Conservation (phyloP, 2,888 invertebrate species). For the Mesoligia furuncula region DNA sequence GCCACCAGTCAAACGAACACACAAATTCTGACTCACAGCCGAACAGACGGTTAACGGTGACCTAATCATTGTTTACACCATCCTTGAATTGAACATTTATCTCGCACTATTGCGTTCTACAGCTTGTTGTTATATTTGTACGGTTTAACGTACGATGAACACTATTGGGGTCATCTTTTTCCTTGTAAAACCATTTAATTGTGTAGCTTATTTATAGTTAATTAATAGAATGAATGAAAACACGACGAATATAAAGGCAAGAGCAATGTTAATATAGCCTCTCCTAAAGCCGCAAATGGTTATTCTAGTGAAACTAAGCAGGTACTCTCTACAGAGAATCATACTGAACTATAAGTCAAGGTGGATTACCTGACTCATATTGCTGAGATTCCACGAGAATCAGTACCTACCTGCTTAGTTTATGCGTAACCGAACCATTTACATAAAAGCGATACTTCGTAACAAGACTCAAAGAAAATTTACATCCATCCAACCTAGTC, state of each 20-base stretch:
- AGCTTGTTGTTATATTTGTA: conserved; percentile 50
- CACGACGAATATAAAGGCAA: conserved; percentile 16
- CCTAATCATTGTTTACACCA: conserved; percentile 63
- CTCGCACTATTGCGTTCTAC: conserved; percentile 44
- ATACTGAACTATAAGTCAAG: conserved; percentile 8
- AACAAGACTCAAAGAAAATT: conserved; percentile 40
- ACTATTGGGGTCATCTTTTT: conserved; percentile 56
- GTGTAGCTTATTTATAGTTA: background rate
- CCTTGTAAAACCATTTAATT: conserved; percentile 38
- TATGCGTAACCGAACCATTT: conserved; percentile 19
- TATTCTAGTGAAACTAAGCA: background rate
- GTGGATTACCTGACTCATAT: conserved; percentile 11
- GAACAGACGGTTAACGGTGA: conserved; percentile 51
- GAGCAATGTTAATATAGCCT: background rate
- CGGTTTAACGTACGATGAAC: conserved; percentile 31
- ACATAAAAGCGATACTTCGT: conserved; percentile 28
- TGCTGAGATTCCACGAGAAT: conserved; percentile 25
- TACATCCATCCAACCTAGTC: conserved; percentile 20
- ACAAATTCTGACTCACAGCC: conserved; percentile 56
- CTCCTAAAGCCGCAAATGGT: background rate
- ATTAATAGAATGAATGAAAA: conserved; percentile 37
- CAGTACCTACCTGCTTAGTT: background rate
- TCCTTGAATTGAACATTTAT: conserved; percentile 63
- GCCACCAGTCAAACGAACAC: conserved; percentile 33
- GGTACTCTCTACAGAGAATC: background rate